phyloP scores from a whole-genome alignment of 2,113 vertebrate species.

The Catharus fuscescens region DNA sequence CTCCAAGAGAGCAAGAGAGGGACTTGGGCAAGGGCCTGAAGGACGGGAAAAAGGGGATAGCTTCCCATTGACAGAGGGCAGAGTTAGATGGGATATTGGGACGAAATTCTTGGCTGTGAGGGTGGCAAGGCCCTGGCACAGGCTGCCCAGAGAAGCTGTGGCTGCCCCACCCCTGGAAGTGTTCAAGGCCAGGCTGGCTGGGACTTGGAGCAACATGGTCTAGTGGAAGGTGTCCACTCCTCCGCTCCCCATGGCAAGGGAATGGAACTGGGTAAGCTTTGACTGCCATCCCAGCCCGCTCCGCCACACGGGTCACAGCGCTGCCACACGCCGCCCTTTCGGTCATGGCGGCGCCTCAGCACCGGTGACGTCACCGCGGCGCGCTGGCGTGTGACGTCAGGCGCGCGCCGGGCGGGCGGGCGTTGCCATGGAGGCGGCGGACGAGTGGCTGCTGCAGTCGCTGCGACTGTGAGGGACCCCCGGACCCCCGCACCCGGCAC shows the following conservation, averaged over 20 bases:
- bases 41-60: neutral
- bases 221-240: neutral
- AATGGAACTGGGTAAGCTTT: accelerated
- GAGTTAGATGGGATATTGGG: neutral
- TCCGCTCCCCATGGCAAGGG: neutral
- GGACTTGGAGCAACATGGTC: neutral
- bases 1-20: neutral
- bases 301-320: accelerated
- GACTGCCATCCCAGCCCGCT: accelerated
- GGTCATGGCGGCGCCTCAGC: accelerated
- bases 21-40: neutral
- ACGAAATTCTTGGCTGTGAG: neutral
- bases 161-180: neutral
- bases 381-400: accelerated
- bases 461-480: neutral
- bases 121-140: accelerated
- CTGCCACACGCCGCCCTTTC: accelerated
- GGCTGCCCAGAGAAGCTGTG: no score
- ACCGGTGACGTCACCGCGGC: accelerated
- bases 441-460: slow-evolving; percentile 2
- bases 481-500: neutral
- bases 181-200: neutral
- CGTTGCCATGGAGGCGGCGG: slow-evolving; percentile 11
- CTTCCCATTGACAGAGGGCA: neutral
- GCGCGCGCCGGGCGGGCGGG: neutral